phyloP scores from a whole-genome alignment of 1,140 invertebrate species.

The Hycleus phaleratus region DNA sequence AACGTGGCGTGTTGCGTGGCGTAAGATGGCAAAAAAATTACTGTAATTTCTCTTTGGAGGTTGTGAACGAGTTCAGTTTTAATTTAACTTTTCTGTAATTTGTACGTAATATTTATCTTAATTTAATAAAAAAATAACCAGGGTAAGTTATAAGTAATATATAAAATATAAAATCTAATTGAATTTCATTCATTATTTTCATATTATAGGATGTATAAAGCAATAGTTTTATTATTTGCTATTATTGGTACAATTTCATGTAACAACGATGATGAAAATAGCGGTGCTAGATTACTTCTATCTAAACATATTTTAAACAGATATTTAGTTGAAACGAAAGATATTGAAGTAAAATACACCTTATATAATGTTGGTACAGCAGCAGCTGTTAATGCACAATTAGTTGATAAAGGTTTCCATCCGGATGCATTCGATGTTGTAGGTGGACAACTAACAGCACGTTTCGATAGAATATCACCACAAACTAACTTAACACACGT shows the following conservation, averaged over 20 bases:
- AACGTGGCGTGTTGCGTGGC: no score
- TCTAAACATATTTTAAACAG: slow-evolving; percentile 93
- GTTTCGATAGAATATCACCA: slow-evolving; percentile 83
- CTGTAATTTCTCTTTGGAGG: no score
- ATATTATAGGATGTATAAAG: slow-evolving; percentile 1
- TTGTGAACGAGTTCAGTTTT: no score
- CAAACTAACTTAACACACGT: slow-evolving; percentile 91
- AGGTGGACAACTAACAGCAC: slow-evolving; percentile 73
- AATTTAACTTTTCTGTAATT: no score
- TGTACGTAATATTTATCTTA: no score
- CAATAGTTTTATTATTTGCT: background rate
- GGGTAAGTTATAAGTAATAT: no score
- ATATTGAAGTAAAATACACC: slow-evolving; percentile 89
- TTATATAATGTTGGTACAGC: slow-evolving; percentile 78
- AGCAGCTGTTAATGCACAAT: slow-evolving; percentile 79
- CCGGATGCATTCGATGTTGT: slow-evolving; percentile 80
- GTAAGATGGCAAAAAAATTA: no score
- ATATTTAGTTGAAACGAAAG: slow-evolving; percentile 97
- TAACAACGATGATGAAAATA: slow-evolving; percentile 52
- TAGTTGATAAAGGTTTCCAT: slow-evolving; percentile 85
- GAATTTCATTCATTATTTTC: background rate
- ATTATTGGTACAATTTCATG: background rate
- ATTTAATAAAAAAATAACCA: no score
- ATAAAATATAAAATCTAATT: no score
- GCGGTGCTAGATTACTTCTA: slow-evolving; percentile 64